Evolutionary conservation across 2,113 vertebrate genomes (phyloP).

Genomic region (Heliornis fulica): DNA sequence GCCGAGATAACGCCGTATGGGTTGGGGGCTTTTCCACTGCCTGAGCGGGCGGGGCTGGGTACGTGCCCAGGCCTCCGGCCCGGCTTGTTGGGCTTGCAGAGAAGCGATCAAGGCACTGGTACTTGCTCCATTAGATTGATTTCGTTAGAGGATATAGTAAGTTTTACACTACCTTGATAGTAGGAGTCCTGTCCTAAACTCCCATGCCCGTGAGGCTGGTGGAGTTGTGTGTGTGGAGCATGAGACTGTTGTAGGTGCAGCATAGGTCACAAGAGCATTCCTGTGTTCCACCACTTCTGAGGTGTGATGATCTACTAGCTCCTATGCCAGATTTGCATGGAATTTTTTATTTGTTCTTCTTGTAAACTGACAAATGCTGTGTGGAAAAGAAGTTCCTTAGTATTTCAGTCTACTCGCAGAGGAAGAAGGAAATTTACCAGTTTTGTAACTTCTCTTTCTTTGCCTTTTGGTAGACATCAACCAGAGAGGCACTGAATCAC

Average conservation of each 20-base stretch:
- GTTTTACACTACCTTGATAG: not conserved
- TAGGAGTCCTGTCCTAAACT: fast-evolving
- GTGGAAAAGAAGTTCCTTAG: not conserved
- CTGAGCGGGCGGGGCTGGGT: not conserved
- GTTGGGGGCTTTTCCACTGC: too few relatives aligned
- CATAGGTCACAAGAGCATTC: fast-evolving
- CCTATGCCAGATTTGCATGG: fast-evolving
- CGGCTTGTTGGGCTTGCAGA: fast-evolving
- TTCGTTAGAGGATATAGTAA: not conserved
- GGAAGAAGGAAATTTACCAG: not conserved
- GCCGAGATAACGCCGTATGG: not conserved
- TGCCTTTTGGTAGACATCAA: slow-evolving; percentile 77
- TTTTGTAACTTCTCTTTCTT: not conserved
- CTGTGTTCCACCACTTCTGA: not conserved
- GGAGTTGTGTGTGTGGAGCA: fast-evolving
- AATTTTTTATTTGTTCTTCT: not conserved
- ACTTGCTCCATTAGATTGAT: fast-evolving
- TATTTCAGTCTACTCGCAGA: not conserved
- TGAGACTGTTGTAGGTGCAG: fast-evolving
- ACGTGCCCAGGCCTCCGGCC: not conserved
- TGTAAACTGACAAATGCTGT: fast-evolving
- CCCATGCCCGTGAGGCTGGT: too few relatives aligned
- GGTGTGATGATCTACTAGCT: not conserved
- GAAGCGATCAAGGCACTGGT: not conserved
- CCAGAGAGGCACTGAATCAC: slow-evolving; percentile 78